These are phyloP conservation scores for Alcis repandata DNA, from an alignment of 2,888 invertebrate species.

Conservation along the genomic window DNA sequence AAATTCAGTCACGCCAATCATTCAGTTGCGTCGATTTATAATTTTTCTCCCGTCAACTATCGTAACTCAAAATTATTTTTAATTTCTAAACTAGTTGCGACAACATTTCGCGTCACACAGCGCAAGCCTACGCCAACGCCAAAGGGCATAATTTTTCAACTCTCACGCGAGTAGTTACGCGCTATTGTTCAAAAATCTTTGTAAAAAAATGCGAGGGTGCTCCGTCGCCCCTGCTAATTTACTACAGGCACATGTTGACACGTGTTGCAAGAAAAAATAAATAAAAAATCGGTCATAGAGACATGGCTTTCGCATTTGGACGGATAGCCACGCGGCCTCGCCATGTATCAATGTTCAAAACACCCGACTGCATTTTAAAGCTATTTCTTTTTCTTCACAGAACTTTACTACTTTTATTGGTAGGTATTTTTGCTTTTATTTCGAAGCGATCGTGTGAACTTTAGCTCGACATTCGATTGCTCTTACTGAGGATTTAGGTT, in stretches of 20 bases:
- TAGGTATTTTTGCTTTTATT: slow-evolving; percentile 53
- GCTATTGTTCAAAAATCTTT: slow-evolving; percentile 82
- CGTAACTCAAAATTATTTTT: slow-evolving; percentile 24
- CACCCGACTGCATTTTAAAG: slow-evolving; percentile 43
- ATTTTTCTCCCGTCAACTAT: not conserved
- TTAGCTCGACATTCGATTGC: slow-evolving; percentile 62
- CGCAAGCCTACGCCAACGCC: slow-evolving; percentile 58
- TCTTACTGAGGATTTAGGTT: slow-evolving; percentile 64
- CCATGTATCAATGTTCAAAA: slow-evolving; percentile 63
- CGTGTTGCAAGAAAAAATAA: slow-evolving; percentile 78
- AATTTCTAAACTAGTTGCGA: not conserved
- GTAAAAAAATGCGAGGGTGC: slow-evolving; percentile 82
- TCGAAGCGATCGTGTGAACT: slow-evolving; percentile 67
- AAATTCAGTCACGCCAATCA: not conserved
- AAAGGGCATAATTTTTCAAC: slow-evolving; percentile 80
- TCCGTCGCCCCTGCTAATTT: slow-evolving; percentile 83
- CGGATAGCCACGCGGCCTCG: slow-evolving; percentile 61
- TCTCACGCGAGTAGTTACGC: slow-evolving; percentile 81
- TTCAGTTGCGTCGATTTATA: not conserved
- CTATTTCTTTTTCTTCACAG: slow-evolving; percentile 58
- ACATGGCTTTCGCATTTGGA: slow-evolving; percentile 79
- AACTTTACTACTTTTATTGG: slow-evolving; percentile 3
- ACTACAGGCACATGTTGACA: slow-evolving; percentile 84
- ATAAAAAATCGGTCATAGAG: slow-evolving; percentile 73
- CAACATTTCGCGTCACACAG: slow-evolving; percentile 23